These are phyloP conservation scores for Rotaria macrura DNA, from an alignment of 2,888 invertebrate species.

Conservation along the genomic window DNA sequence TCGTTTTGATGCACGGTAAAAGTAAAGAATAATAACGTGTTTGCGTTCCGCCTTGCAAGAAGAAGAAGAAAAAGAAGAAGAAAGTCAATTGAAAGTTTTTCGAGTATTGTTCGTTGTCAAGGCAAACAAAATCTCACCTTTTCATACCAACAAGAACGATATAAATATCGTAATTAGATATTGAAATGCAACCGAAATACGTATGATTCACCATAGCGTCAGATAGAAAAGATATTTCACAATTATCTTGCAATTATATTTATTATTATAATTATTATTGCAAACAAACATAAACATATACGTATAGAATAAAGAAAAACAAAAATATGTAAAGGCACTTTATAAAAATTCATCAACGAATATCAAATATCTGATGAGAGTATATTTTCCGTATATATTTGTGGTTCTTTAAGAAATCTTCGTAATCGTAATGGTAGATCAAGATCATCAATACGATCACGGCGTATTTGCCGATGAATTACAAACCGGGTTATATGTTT, in stretches of 20 bases:
- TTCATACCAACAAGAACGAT: no score
- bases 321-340: neutral
- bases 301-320: neutral
- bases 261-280: neutral
- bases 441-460: constrained; percentile 12
- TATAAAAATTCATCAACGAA: neutral
- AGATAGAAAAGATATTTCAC: neutral
- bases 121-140: no score
- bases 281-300: neutral
- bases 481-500: constrained; percentile 12
- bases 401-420: neutral
- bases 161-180: no score
- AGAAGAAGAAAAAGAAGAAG: no score
- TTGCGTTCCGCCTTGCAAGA: neutral
- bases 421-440: constrained; percentile 2
- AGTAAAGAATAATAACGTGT: no score
- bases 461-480: constrained; percentile 5
- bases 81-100: neutral
- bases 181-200: no score
- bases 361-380: neutral
- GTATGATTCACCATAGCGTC: neutral
- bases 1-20: neutral
- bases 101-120: no score
- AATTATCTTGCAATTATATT: neutral
- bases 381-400: neutral